A percentile compares a stretch with the other conserved stretches of the same genome.
phyloP scores from a whole-genome alignment of 2,888 invertebrate species.

The Pollenia griseotomentosa region DNA sequence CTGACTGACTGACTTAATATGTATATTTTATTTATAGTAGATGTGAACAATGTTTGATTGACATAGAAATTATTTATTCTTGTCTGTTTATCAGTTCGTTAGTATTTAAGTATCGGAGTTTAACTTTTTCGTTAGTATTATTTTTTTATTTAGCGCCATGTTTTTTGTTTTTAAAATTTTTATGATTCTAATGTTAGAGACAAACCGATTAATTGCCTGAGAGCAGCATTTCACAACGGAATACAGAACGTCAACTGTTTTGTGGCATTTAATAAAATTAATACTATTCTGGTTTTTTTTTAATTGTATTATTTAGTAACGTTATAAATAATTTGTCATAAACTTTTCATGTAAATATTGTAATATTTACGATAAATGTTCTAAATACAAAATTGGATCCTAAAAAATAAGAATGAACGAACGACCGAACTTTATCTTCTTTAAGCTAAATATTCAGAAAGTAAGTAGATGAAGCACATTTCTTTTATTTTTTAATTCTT shows the following conservation, averaged over 20 bases:
- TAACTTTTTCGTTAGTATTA: neutral
- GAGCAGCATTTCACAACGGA: slow-evolving; percentile 13
- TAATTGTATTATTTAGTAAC: neutral
- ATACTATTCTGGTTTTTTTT: neutral
- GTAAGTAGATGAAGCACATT: no score
- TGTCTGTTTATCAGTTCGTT: slow-evolving; percentile 24
- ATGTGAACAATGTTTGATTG: slow-evolving; percentile 66
- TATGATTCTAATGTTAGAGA: slow-evolving; percentile 1
- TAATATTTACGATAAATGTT: no score
- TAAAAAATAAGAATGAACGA: no score
- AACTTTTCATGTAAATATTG: no score
- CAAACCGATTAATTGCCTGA: slow-evolving; percentile 32
- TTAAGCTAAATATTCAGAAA: no score
- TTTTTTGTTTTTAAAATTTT: slow-evolving; percentile 6
- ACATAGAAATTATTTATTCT: slow-evolving; percentile 64
- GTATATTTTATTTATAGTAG: slow-evolving; percentile 4
- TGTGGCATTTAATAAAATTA: slow-evolving; percentile 20
- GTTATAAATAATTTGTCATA: neutral
- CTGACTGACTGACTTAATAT: slow-evolving; percentile 12
- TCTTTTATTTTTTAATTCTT: no score
- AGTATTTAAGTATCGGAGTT: neutral
- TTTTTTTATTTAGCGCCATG: slow-evolving; percentile 46
- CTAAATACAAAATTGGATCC: no score
- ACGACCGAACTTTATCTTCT: no score
- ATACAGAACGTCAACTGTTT: neutral